Evolutionary conservation across 2,888 invertebrate genomes (phyloP).

Genomic region (Lepidocyrtinus sp.): DNA sequence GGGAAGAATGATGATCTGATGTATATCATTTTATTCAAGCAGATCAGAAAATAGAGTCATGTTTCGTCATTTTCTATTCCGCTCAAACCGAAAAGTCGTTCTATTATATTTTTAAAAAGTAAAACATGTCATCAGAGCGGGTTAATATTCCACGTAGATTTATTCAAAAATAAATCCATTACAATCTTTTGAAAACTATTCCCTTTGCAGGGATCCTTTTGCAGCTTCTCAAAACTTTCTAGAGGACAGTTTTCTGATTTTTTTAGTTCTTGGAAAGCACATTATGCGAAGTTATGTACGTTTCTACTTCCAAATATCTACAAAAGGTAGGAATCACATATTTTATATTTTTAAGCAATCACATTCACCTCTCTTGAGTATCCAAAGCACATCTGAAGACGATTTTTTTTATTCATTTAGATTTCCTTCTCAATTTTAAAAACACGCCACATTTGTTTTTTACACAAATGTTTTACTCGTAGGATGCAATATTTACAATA

Average conservation of each 20-base stretch:
- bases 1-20: background rate
- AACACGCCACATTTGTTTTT: too few relatives aligned
- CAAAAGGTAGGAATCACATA: background rate
- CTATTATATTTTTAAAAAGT: conserved; percentile 46
- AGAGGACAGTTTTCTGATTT: conserved; percentile 14
- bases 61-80: background rate
- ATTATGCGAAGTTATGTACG: background rate
- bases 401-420: background rate
- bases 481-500: too few relatives aligned
- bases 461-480: too few relatives aligned
- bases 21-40: background rate
- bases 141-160: conserved; percentile 46
- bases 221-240: background rate
- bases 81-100: conserved; percentile 26
- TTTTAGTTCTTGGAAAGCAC: background rate
- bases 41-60: background rate
- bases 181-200: background rate
- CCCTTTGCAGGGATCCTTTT: background rate
- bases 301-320: background rate
- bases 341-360: conserved; percentile 18
- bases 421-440: background rate
- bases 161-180: conserved; percentile 9
- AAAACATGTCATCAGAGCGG: conserved; percentile 38
- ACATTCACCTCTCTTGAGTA: conserved; percentile 42
- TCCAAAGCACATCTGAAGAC: conserved; percentile 41